Percentiles rank a stretch among this genome's conserved stretches.
These are phyloP conservation scores for Pandemis cinnamomeana DNA, from an alignment of 2,888 invertebrate genomes.

Conservation along the genomic window DNA sequence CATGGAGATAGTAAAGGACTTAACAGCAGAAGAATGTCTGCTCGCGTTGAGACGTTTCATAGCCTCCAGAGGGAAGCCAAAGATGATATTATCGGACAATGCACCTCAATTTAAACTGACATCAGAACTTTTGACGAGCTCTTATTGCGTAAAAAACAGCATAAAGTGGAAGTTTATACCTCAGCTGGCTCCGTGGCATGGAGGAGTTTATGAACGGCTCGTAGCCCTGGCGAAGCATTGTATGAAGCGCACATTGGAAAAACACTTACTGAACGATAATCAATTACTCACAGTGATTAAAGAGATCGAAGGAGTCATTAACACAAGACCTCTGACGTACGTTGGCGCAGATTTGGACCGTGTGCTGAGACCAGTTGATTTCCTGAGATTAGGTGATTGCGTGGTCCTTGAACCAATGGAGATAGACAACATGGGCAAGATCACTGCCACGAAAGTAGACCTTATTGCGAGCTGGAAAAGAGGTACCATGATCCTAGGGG, in stretches of 20 bases:
- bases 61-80: constrained; percentile 37
- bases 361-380: constrained; percentile 31
- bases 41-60: constrained; percentile 41
- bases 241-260: constrained; percentile 16
- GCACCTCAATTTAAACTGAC: constrained; percentile 40
- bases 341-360: constrained; percentile 26
- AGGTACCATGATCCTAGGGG: constrained; percentile 35
- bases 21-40: constrained; percentile 42
- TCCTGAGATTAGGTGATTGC: constrained; percentile 10
- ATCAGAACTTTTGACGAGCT: constrained; percentile 34
- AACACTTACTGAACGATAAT: constrained; percentile 7
- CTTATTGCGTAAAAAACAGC: constrained; percentile 27
- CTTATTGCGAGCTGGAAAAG: constrained; percentile 41
- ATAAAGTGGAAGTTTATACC: constrained; percentile 45
- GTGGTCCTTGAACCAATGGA: background rate
- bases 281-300: constrained; percentile 11
- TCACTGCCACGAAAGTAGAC: constrained; percentile 23
- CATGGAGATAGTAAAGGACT: constrained; percentile 37
- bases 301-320: constrained; percentile 7
- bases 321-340: constrained; percentile 20
- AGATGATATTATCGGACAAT: constrained; percentile 41
- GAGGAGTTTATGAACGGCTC: constrained; percentile 46
- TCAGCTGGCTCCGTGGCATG: constrained; percentile 45
- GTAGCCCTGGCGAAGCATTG: constrained; percentile 24
- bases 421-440: background rate